These are phyloP conservation scores for Drosophila maculinotata DNA, from an alignment of 2,888 invertebrate species.

Conservation along the genomic window DNA sequence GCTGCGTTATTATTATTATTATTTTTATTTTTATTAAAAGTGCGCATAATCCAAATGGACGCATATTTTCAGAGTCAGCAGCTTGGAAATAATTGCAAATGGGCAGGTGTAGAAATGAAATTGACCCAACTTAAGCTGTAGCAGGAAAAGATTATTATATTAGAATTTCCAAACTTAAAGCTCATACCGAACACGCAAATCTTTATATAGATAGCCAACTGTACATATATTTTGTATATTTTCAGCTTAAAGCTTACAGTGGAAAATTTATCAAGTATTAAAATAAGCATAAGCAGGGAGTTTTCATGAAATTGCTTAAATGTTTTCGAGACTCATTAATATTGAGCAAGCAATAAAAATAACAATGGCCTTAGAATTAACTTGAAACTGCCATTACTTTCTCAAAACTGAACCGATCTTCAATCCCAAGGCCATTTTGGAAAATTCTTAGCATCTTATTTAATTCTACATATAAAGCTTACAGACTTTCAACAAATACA, in stretches of 20 bases:
- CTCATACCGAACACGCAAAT: conserved; percentile 1
- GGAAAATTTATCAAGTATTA: not conserved
- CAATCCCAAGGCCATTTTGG: too few species aligned
- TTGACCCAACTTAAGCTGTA: conserved; percentile 11
- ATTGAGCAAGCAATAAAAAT: too few species aligned
- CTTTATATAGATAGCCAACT: not conserved
- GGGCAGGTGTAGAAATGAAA: conserved; percentile 31
- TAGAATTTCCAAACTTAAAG: not conserved
- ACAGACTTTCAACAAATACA: too few species aligned
- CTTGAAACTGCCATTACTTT: too few species aligned
- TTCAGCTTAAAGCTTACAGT: not conserved
- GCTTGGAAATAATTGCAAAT: conserved; percentile 49
- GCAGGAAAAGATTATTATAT: conserved; percentile 1
- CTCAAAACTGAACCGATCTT: too few species aligned
- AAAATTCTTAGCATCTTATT: too few species aligned
- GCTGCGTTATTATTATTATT: conserved; percentile 46
- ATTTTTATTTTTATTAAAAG: conserved; percentile 47
- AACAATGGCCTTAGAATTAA: too few species aligned
- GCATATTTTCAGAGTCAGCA: conserved; percentile 49
- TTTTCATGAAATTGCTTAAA: too few species aligned
- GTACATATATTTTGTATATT: not conserved
- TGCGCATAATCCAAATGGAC: conserved; percentile 27
- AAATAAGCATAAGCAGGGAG: too few species aligned
- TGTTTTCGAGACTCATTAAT: too few species aligned
- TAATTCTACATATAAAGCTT: too few species aligned